Base-by-base conservation (phyloP, 2,888 invertebrate species). In the Erannis defoliaria region DNA sequence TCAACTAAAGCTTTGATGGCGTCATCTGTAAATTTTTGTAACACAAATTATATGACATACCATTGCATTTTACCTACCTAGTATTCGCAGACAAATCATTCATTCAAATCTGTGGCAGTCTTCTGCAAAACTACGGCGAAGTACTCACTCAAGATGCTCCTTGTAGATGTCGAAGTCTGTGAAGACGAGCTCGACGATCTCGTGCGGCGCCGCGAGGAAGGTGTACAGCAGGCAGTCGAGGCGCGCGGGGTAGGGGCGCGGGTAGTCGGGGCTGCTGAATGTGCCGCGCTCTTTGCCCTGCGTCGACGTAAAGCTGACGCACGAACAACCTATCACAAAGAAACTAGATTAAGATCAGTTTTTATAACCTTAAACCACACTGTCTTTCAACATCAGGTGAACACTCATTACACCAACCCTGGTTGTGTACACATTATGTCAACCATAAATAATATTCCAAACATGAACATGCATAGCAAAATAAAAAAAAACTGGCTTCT, bases 241-340 rank as follows among this genome's bases (percentile, higher is more conserved):
- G 76, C 95, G 94, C 60, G 94, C 85, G 6, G 96, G 95, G 88
- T 97, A 97, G 60, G 95, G 94, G 65, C 94, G 94, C 3, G 97
- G 97, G 88, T 95, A 97, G 90, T 97, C 96, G 16, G 97, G 97
- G 74, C 97, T 97, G 81, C 95, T 96, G 93, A 97, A 97, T 46
- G 94, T 95, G 67, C 97, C 97, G 71, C 95, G 95, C 81, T 96
- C 96, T 87, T 95, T 96, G 75, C 96, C 96, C 83, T 95, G 96
- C 66, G 96, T 96, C 71, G 96, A 96, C 76, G 97, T 96, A 93
- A 95, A 97, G 66, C 96, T 95, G 74, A 97, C 93, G 86, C 98
- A 98, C 78, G 96, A 94, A 88, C 98, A 98, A 88, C 96, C 97
- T 97, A 94, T 2, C 12, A 9, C 26, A 14, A 21, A 23, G n/a